A percentile compares a stretch with the other conserved stretches of the same genome.
phyloP scores from a whole-genome alignment of 2,888 invertebrate species.

The Mylabris sibirica region DNA sequence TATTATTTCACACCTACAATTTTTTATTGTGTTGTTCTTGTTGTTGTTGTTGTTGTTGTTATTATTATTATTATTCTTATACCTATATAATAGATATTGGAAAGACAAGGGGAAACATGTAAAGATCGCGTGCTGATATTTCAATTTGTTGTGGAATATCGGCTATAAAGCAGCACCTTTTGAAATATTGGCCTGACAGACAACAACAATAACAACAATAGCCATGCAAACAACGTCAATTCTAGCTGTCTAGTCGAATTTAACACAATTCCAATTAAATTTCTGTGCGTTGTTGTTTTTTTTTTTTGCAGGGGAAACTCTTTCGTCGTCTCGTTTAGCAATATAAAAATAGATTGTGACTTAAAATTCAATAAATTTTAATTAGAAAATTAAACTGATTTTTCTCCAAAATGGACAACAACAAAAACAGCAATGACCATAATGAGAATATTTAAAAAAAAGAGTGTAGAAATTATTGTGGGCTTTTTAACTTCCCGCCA shows the following conservation, averaged over 20 bases:
- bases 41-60: neutral
- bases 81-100: neutral
- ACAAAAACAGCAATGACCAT: no score
- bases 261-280: constrained; percentile 7
- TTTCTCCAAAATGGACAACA: neutral
- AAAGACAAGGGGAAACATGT: neutral
- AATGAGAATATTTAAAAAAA: neutral
- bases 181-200: constrained; percentile 8
- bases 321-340: no score
- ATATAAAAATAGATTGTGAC: neutral
- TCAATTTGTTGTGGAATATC: constrained; percentile 28
- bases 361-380: neutral
- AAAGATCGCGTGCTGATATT: constrained; percentile 35
- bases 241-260: neutral
- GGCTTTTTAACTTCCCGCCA: no score
- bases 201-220: neutral
- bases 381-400: neutral
- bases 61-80: no score
- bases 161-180: constrained; percentile 8
- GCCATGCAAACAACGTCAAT: constrained; percentile 7
- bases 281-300: neutral
- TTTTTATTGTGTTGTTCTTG: neutral
- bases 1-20: constrained; percentile 1
- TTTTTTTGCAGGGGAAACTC: neutral
- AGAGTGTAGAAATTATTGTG: neutral